phyloP scores from a whole-genome alignment of 2,888 invertebrate genomes.

The Ophioninae sp. region DNA sequence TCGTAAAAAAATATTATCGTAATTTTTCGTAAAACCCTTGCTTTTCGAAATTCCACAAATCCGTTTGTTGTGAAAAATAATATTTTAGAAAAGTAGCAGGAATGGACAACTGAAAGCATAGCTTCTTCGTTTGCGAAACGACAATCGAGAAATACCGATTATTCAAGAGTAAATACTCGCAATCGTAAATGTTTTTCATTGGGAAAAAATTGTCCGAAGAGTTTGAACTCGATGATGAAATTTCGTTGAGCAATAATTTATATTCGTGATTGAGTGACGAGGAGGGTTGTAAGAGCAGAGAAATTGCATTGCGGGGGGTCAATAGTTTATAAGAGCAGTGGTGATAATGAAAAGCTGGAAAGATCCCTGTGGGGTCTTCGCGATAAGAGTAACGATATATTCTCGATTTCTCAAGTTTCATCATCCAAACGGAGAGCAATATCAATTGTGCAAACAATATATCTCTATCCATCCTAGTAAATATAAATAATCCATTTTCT shows the following conservation, averaged over 20 bases:
- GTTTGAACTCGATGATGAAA: constrained; percentile 68
- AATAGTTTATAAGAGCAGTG: constrained; percentile 75
- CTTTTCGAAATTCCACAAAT: neutral
- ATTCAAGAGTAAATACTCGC: constrained; percentile 15
- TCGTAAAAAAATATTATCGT: no score
- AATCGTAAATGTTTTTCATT: constrained; percentile 49
- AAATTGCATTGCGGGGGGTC: constrained; percentile 71
- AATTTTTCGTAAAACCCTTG: no score
- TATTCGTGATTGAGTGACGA: constrained; percentile 62
- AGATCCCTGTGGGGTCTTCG: constrained; percentile 72
- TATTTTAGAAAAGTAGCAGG: neutral
- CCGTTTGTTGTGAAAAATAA: neutral
- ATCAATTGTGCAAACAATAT: neutral
- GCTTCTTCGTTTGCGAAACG: neutral
- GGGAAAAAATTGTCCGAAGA: constrained; percentile 9
- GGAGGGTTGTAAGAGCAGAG: constrained; percentile 49
- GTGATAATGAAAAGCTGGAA: constrained; percentile 68
- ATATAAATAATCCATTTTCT: neutral
- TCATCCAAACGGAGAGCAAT: constrained; percentile 1
- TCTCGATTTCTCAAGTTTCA: constrained; percentile 24
- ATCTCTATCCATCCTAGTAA: neutral
- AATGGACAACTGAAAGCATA: neutral
- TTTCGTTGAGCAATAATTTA: constrained; percentile 68
- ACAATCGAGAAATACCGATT: neutral
- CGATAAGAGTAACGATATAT: constrained; percentile 48